Percentiles rank a stretch among this genome's conserved stretches.
Evolutionary conservation across 1,140 invertebrate genomes (phyloP).

Genomic region (Phocides pigmalion): DNA sequence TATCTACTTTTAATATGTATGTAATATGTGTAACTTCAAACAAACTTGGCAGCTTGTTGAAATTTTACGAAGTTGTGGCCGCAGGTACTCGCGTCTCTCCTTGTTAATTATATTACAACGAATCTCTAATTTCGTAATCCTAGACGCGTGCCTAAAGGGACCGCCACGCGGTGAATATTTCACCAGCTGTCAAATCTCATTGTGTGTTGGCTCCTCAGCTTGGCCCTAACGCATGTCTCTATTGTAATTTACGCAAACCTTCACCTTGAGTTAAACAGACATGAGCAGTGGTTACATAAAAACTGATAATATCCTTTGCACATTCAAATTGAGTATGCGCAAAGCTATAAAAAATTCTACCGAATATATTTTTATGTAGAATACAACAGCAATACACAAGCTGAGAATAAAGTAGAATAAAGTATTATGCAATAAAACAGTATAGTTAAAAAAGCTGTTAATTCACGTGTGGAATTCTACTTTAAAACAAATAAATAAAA

Average conservation of each 20-base stretch:
- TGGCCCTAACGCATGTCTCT: background rate
- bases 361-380: too few species aligned
- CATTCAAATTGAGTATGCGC: too few species aligned
- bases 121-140: background rate
- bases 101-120: background rate
- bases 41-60: background rate
- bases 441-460: too few species aligned
- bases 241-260: background rate
- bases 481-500: too few species aligned
- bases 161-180: slow-evolving; percentile 6
- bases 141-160: slow-evolving; percentile 6
- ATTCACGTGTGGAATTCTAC: too few species aligned
- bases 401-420: too few species aligned
- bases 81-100: background rate
- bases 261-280: background rate
- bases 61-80: background rate
- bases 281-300: too few species aligned
- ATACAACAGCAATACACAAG: too few species aligned
- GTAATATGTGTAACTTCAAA: background rate
- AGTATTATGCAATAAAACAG: too few species aligned
- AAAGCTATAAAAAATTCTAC: too few species aligned
- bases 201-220: background rate
- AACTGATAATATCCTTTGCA: too few species aligned
- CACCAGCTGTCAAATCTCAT: slow-evolving; percentile 4
- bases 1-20: too few species aligned